phyloP scores from a whole-genome alignment of 2,797 vertebrate species.

The Sternotherus odoratus region DNA sequence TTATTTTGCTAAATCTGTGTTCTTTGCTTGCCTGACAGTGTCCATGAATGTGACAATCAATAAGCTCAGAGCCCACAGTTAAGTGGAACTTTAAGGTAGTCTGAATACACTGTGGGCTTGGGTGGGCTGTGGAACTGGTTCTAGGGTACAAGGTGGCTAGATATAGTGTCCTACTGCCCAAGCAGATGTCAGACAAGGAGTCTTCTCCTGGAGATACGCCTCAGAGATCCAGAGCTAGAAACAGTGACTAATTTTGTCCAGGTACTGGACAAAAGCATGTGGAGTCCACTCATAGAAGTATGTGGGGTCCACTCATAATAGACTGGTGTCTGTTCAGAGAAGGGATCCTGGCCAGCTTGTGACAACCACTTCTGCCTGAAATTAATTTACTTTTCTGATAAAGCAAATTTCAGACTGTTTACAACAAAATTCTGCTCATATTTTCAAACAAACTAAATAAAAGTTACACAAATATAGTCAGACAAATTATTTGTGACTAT shows the following conservation, averaged over 20 bases:
- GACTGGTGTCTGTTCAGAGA: background rate
- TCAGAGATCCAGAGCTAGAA: background rate
- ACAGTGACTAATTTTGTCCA: background rate
- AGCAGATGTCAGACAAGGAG: background rate
- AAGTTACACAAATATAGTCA: background rate
- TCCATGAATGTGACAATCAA: background rate
- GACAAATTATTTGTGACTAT: background rate
- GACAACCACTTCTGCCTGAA: background rate
- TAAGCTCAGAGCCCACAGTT: too few relatives aligned
- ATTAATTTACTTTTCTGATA: background rate
- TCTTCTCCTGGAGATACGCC: background rate
- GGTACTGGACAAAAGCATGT: too few relatives aligned
- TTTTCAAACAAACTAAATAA: background rate
- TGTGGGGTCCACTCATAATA: background rate
- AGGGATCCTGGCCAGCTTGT: background rate
- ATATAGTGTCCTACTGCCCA: background rate
- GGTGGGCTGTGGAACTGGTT: too few relatives aligned
- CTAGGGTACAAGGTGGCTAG: too few relatives aligned
- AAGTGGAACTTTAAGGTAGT: too few relatives aligned
- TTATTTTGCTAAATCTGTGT: background rate
- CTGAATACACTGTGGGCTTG: too few relatives aligned
- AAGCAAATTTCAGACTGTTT: background rate
- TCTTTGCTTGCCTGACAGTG: background rate
- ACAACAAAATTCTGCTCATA: background rate
- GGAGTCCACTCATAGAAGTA: background rate